Conservation (phyloP, 1,140 invertebrate genomes). For the Trissolcus basalis region DNA sequence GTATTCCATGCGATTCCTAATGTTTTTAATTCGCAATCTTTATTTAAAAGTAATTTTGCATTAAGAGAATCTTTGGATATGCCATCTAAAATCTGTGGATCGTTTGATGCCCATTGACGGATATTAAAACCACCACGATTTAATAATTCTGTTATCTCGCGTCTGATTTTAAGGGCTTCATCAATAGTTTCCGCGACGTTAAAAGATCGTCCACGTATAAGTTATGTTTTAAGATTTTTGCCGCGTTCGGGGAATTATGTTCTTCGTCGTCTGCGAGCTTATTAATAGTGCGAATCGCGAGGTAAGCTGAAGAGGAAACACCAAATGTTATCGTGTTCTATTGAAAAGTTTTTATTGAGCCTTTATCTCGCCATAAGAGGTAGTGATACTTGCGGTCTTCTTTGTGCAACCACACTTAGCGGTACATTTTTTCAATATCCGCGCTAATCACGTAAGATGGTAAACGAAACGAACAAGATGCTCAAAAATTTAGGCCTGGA, state of each 20-base stretch:
- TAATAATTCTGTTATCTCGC: constrained; percentile 51
- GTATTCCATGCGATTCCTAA: constrained; percentile 12
- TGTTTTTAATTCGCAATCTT: constrained; percentile 4
- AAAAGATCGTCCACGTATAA: constrained; percentile 63
- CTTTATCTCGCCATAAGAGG: constrained; percentile 41
- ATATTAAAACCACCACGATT: constrained; percentile 58
- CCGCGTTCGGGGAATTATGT: constrained; percentile 2
- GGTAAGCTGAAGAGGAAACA: constrained; percentile 9
- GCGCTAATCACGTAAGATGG: constrained; percentile 39
- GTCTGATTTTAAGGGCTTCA: background rate
- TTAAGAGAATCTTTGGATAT: background rate
- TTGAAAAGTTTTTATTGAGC: background rate
- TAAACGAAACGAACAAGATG: constrained; percentile 31
- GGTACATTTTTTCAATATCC: constrained; percentile 59
- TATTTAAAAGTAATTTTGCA: constrained; percentile 1
- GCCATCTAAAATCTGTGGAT: background rate
- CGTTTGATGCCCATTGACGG: constrained; percentile 64
- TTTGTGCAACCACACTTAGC: constrained; percentile 21
- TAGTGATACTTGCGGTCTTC: constrained; percentile 29
- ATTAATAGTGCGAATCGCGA: background rate
- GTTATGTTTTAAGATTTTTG: constrained; percentile 66
- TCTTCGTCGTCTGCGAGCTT: constrained; percentile 11
- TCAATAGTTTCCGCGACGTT: constrained; percentile 50
- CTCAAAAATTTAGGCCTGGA: constrained; percentile 44
- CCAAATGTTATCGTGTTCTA: constrained; percentile 33